Percentiles rank a stretch among this genome's conserved stretches.
These are phyloP conservation scores for Ctenoplectra terminalis DNA, from an alignment of 1,140 invertebrate species.

Conservation along the genomic window DNA sequence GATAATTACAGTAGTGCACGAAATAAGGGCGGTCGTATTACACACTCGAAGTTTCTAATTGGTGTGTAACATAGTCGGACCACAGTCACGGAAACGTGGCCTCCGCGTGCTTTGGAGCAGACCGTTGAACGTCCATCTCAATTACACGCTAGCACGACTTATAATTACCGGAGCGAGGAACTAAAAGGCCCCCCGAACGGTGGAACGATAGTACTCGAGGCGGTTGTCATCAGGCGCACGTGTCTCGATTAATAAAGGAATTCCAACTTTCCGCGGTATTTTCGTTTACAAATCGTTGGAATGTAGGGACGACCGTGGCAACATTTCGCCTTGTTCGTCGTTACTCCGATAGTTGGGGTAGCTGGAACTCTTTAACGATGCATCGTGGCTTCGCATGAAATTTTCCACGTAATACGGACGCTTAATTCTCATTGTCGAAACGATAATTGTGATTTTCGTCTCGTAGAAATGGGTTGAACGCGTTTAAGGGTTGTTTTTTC, in stretches of 20 bases:
- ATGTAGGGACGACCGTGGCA: not conserved
- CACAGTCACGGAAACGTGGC: not conserved
- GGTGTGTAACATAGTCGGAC: conserved; percentile 10
- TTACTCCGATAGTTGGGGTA: not conserved
- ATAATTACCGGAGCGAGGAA: conserved; percentile 15
- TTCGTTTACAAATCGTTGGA: not conserved
- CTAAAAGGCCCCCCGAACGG: not conserved
- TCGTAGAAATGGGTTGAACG: not conserved
- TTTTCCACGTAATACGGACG: not conserved
- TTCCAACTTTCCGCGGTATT: not conserved
- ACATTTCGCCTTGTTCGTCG: not conserved
- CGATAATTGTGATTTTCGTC: not conserved
- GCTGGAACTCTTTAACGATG: not conserved
- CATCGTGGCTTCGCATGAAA: not conserved
- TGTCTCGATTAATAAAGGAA: not conserved
- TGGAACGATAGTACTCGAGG: not conserved
- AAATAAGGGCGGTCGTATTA: conserved; percentile 37
- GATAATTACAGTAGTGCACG: conserved; percentile 36
- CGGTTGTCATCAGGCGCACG: not conserved
- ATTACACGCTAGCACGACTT: not conserved
- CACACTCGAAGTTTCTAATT: conserved; percentile 42
- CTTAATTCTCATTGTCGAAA: not conserved
- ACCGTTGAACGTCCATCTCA: not conserved
- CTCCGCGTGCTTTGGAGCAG: not conserved
- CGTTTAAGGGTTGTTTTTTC: not conserved